Conservation (phyloP, 2,113 vertebrate species). For the Capreolus pygargus region DNA sequence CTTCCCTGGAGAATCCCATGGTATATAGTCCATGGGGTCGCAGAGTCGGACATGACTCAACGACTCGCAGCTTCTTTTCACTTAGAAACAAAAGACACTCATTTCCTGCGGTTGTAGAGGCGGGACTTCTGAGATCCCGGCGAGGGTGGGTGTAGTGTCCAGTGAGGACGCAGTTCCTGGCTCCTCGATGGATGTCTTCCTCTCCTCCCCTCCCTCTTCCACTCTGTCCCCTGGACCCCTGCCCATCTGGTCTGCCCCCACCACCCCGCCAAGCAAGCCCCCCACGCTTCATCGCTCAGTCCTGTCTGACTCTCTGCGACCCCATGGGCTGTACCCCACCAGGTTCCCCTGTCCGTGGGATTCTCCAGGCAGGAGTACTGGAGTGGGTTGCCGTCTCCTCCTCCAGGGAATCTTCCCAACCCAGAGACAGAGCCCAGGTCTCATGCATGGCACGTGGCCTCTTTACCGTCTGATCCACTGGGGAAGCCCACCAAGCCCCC, state of each 20-base stretch:
- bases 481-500: background rate
- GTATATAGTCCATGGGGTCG: background rate
- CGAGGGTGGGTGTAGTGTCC: fast-evolving
- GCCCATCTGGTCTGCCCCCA: background rate
- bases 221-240: fast-evolving
- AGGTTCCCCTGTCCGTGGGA: background rate
- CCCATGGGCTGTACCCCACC: fast-evolving
- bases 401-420: fast-evolving
- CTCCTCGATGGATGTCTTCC: background rate
- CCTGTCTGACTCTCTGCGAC: background rate
- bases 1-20: background rate
- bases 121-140: background rate
- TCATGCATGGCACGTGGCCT: fast-evolving
- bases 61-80: background rate
- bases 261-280: background rate
- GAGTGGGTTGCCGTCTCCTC: background rate
- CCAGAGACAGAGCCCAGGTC: background rate
- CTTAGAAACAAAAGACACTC: background rate
- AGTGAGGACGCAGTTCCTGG: background rate
- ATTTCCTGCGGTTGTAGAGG: background rate
- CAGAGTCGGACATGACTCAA: background rate
- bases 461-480: background rate
- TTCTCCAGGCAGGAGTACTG: background rate
- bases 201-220: fast-evolving
- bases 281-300: fast-evolving